These are phyloP conservation scores for Ammodytes marinus DNA, from an alignment of 2,113 vertebrate genomes.

Conservation along the genomic window DNA sequence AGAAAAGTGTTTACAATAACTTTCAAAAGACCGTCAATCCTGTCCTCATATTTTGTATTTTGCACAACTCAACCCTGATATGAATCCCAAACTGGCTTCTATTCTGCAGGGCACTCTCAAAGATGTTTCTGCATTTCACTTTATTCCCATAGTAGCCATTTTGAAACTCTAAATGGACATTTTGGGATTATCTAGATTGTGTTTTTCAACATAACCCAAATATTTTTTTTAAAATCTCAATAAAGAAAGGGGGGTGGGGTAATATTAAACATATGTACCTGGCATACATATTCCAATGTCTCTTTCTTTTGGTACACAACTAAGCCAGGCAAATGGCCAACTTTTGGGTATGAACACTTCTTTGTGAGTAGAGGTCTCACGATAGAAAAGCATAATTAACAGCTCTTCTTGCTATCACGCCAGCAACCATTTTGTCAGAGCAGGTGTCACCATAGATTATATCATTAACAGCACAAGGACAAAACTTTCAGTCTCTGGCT, in stretches of 20 bases:
- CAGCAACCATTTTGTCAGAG: slow-evolving; percentile 24
- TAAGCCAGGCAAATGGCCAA: background rate
- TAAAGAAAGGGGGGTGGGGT: background rate
- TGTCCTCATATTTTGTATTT: background rate
- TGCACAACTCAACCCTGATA: background rate
- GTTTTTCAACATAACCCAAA: background rate
- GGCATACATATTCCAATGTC: background rate
- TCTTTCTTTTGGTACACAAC: background rate
- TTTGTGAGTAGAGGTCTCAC: slow-evolving; percentile 1
- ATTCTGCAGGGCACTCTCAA: background rate
- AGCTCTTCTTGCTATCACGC: slow-evolving; percentile 5
- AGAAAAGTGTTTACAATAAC: background rate
- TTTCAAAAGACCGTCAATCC: background rate
- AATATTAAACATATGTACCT: background rate
- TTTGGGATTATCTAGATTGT: background rate
- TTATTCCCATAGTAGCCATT: background rate
- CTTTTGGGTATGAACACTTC: background rate
- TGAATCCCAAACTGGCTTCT: background rate
- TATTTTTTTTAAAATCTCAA: background rate
- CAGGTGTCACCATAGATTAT: slow-evolving; percentile 8
- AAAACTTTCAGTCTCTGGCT: slow-evolving; percentile 39
- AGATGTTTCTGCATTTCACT: background rate
- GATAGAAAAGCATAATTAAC: background rate
- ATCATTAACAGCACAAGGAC: slow-evolving; percentile 31
- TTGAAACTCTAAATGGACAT: background rate